Percentiles rank a stretch among this genome's conserved stretches.
phyloP scores from a whole-genome alignment of 1,140 invertebrate species.

The Stenopsyche tienmushanensis region DNA sequence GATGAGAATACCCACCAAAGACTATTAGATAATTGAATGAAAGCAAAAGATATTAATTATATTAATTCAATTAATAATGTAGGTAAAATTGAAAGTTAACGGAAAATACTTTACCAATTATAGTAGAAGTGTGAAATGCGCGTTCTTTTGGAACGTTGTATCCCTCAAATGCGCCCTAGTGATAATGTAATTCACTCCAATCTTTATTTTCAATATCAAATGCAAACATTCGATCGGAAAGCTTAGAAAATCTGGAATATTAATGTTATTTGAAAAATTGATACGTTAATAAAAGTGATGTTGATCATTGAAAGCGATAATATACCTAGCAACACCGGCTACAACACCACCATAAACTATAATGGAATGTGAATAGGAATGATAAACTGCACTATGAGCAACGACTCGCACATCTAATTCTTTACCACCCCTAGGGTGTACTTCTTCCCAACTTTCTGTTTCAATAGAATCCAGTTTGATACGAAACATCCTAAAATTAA shows the following conservation, averaged over 20 bases:
- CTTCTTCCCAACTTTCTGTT: slow-evolving; percentile 70
- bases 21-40: slow-evolving; percentile 85
- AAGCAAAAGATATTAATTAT: slow-evolving; percentile 68
- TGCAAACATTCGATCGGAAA: slow-evolving; percentile 81
- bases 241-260: slow-evolving; percentile 68
- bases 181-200: slow-evolving; percentile 82
- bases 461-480: slow-evolving; percentile 51
- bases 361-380: slow-evolving; percentile 77
- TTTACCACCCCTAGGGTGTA: slow-evolving; percentile 78
- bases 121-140: slow-evolving; percentile 87
- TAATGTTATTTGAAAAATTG: slow-evolving; percentile 3
- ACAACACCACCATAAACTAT: slow-evolving; percentile 89
- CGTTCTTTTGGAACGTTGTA: slow-evolving; percentile 79
- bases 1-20: slow-evolving; percentile 90
- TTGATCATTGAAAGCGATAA: background rate
- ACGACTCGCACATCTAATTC: slow-evolving; percentile 80
- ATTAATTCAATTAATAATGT: slow-evolving; percentile 18
- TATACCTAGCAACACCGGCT: slow-evolving; percentile 70
- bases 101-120: slow-evolving; percentile 68
- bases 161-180: slow-evolving; percentile 71
- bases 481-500: slow-evolving; percentile 56
- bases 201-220: slow-evolving; percentile 80
- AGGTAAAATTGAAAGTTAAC: slow-evolving; percentile 10
- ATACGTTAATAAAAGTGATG: background rate
- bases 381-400: slow-evolving; percentile 87